phyloP scores from a whole-genome alignment of 2,113 vertebrate species.

The Dipodomys merriami region DNA sequence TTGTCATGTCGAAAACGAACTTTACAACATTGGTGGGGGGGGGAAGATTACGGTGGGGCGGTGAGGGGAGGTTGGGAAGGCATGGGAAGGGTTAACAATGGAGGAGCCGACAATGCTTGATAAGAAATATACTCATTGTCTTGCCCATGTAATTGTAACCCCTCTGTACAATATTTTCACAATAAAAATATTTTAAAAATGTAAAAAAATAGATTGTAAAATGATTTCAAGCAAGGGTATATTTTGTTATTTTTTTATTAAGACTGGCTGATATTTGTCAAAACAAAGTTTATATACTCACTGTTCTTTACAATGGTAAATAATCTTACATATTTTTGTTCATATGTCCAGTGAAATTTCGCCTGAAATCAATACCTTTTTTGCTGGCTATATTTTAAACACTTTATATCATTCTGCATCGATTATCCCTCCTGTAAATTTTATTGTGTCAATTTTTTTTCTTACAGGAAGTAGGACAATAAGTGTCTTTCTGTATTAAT shows the following conservation, averaged over 20 bases:
- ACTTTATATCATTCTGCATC: not conserved
- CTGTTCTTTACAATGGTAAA: not conserved
- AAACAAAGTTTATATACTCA: not conserved
- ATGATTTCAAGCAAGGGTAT: not conserved
- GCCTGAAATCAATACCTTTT: not conserved
- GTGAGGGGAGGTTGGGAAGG: too few relatives aligned
- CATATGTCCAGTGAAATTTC: conserved; percentile 3
- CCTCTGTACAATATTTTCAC: too few relatives aligned
- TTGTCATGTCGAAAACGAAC: too few relatives aligned
- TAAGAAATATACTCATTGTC: too few relatives aligned
- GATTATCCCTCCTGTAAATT: not conserved
- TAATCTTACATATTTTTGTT: not conserved
- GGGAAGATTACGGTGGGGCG: too few relatives aligned
- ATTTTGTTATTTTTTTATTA: not conserved
- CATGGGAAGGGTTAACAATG: too few relatives aligned
- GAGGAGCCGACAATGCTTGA: too few relatives aligned
- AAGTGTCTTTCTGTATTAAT: not conserved
- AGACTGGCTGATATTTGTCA: too few relatives aligned
- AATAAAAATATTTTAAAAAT: too few relatives aligned
- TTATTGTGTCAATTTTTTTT: not conserved
- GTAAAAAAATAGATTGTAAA: conserved; percentile 55
- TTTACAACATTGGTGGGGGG: too few relatives aligned
- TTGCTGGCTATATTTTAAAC: not conserved
- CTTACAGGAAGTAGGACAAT: not conserved
- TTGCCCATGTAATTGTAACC: too few relatives aligned